These are phyloP conservation scores for Leguminivora glycinivorella DNA, from an alignment of 1,140 invertebrate species.

Conservation along the genomic window DNA sequence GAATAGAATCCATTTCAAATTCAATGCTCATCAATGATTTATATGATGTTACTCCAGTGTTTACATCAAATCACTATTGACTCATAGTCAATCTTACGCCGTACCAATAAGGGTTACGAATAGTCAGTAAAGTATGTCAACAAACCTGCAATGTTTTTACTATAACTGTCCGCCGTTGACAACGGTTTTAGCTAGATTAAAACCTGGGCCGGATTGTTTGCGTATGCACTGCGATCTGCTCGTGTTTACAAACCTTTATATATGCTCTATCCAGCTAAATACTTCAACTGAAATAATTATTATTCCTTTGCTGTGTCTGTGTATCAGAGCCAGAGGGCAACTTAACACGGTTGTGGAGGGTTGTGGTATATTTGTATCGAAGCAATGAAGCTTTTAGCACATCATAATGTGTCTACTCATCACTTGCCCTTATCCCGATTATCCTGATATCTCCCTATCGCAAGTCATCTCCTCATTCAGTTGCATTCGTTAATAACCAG, in stretches of 20 bases:
- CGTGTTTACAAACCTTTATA: background rate
- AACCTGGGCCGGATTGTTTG: slow-evolving; percentile 10
- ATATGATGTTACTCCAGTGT: background rate
- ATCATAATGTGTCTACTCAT: no score
- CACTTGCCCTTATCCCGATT: no score
- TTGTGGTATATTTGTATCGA: no score
- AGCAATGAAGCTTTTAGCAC: no score
- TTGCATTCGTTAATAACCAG: no score
- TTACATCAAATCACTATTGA: background rate
- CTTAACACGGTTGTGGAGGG: no score
- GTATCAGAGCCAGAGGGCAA: no score
- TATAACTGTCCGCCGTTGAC: background rate
- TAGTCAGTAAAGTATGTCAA: background rate
- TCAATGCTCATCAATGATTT: background rate
- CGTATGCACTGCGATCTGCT: background rate
- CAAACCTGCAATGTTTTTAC: background rate
- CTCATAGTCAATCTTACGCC: background rate
- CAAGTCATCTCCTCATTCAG: no score
- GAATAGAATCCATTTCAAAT: background rate
- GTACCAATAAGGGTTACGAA: background rate
- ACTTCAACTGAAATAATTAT: background rate
- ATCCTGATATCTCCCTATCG: no score
- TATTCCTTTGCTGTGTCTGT: no score
- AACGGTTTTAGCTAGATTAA: slow-evolving; percentile 12
- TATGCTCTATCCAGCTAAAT: background rate